These are phyloP conservation scores for Margaritifera margaritifera DNA, from an alignment of 2,888 invertebrate genomes.

Conservation along the genomic window DNA sequence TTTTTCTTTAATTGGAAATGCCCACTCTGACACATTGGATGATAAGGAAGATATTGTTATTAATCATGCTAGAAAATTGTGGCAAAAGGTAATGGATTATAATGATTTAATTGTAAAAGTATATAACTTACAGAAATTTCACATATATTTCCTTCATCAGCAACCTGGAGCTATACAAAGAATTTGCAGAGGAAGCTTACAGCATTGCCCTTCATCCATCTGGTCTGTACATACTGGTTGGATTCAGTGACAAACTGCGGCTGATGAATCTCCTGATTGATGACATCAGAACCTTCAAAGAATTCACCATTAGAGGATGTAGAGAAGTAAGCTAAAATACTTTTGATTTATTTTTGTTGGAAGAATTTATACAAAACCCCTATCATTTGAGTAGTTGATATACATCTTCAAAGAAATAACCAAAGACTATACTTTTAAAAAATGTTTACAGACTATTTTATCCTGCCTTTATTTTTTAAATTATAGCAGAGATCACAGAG, in stretches of 20 bases:
- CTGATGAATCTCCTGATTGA: slow-evolving; percentile 91
- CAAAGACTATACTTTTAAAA: too few relatives aligned
- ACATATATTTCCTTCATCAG: slow-evolving; percentile 44
- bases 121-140: not conserved
- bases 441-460: too few relatives aligned
- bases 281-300: slow-evolving; percentile 82
- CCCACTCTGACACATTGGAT: too few relatives aligned
- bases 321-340: slow-evolving; percentile 74
- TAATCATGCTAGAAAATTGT: too few relatives aligned
- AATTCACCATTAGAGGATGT: slow-evolving; percentile 85
- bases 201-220: slow-evolving; percentile 84
- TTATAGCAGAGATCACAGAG: too few relatives aligned
- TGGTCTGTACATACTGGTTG: slow-evolving; percentile 89
- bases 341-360: too few relatives aligned
- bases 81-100: not conserved
- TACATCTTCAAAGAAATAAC: too few relatives aligned
- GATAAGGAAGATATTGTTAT: too few relatives aligned
- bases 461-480: too few relatives aligned
- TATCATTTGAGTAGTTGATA: too few relatives aligned
- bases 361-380: too few relatives aligned
- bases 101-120: not conserved
- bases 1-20: too few relatives aligned
- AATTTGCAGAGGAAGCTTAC: slow-evolving; percentile 86
- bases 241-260: slow-evolving; percentile 91
- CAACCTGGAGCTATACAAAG: slow-evolving; percentile 82